Evolutionary conservation across 2,113 vertebrate species (phyloP).

Genomic region (Phrynosoma blainvillii): DNA sequence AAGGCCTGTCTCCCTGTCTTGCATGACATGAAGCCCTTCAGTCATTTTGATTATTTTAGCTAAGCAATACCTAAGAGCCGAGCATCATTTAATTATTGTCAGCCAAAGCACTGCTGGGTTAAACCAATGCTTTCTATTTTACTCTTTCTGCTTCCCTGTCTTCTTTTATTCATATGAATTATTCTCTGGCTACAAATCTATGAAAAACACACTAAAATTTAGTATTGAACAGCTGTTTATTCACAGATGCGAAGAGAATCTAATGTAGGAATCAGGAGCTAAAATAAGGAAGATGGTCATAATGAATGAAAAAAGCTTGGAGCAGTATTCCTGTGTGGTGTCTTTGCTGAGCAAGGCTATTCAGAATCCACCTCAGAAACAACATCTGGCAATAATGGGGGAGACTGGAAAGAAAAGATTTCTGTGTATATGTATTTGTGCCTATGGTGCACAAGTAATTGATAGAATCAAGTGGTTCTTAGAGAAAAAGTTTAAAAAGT

Average conservation of each 20-base stretch:
- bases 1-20: not conserved
- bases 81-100: conserved; percentile 22
- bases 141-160: not conserved
- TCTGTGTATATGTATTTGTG: not conserved
- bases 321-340: not conserved
- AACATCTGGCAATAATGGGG: not conserved
- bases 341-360: not conserved
- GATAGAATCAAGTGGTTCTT: not conserved
- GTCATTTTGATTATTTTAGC: conserved; percentile 43
- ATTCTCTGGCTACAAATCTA: not conserved
- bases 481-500: not conserved
- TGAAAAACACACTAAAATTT: conserved; percentile 13
- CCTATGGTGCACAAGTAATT: not conserved
- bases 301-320: not conserved
- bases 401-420: not conserved
- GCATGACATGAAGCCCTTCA: conserved; percentile 46
- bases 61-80: conserved; percentile 17
- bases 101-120: conserved; percentile 13
- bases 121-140: not conserved
- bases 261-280: not conserved
- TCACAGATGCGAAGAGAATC: conserved; percentile 10
- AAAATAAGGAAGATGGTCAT: not conserved
- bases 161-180: not conserved
- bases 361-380: not conserved
- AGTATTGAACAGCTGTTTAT: conserved; percentile 11